Base-by-base conservation (phyloP, 2,888 invertebrate species). In the Thumatha senex region DNA sequence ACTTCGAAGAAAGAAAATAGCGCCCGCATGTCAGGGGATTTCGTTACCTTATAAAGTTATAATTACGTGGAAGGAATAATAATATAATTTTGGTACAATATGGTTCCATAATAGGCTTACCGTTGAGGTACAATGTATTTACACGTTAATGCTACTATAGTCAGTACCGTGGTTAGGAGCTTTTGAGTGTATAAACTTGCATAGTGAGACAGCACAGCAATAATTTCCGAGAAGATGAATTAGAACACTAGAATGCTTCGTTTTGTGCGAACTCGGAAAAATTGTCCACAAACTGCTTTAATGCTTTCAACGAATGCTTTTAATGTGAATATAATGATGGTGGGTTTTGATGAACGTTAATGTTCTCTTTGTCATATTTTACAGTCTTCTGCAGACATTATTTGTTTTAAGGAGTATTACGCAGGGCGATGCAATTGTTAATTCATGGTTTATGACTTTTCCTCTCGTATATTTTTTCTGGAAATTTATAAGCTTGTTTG, bases 271-370 rank as follows among this genome's bases (percentile, higher is more conserved):
- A 46, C 50, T 44, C 13, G 15, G 40, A 50, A 58, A 54, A 56
- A 60, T 56, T 41, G 48, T 48, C 50, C 38, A 42, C 57, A 54
- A 54, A 57, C 50, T 41, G 52, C 48, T 54, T 58, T 56, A 61
- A 63, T 56, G 58, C 63, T 61, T 58, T 53, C 50, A 54, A 49
- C 45, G 48, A 53, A 63, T 56, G 60, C 49, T 54, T 65, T 59
- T 52, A 51, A 52, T 58, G 61, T 48, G 51, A 48, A 46, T 58
- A 48, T 56, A 58, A 63, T 61, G 42, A 51, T 13, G 40, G 51
- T 35, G 40, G 40, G 38, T 43, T 40, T 51, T 40, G 43, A 47
- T 39, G 34, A 47, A 47, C 43, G 47, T 44, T 47, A 46, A 47
- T 47, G 43, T 43, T 47, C 38, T 35, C 46, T 45, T 45, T 50